Percentiles rank a stretch among this genome's conserved stretches.
Evolutionary conservation across 2,797 vertebrate species (phyloP).

Genomic region (Chelmon rostratus): DNA sequence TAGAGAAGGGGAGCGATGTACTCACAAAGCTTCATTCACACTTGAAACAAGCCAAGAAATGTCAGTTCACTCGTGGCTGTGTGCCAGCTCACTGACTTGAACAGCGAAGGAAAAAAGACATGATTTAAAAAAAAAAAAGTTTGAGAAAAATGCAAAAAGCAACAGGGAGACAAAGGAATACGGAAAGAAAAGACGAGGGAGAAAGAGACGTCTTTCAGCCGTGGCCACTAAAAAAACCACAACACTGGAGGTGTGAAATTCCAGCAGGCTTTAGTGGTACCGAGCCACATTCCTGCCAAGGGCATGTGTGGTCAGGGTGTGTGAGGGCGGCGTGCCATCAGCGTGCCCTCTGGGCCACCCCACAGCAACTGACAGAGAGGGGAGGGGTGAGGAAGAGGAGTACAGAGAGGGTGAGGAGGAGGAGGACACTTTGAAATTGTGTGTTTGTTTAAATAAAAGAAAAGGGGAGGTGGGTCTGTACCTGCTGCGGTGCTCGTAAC

Average conservation of each 20-base stretch:
- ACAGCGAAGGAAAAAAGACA: conserved; percentile 18
- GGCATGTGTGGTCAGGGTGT: conserved; percentile 75
- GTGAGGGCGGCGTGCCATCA: conserved; percentile 60
- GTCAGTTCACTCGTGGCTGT: conserved; percentile 51
- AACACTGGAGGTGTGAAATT: conserved; percentile 81
- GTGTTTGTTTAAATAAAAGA: background rate
- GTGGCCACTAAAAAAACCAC: conserved; percentile 48
- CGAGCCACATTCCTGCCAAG: conserved; percentile 77
- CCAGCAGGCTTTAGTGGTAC: conserved; percentile 72
- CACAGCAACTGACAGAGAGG: conserved; percentile 48
- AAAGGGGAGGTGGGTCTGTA: conserved; percentile 61
- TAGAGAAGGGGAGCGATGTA: conserved; percentile 36
- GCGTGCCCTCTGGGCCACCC: conserved; percentile 66
- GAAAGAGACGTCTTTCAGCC: conserved; percentile 60
- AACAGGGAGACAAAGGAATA: conserved; percentile 13
- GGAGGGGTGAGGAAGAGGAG: background rate
- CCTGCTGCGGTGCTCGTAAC: conserved; percentile 98
- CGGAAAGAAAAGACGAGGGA: conserved; percentile 6
- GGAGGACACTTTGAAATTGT: background rate
- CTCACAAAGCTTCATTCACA: conserved; percentile 73
- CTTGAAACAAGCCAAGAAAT: conserved; percentile 49
- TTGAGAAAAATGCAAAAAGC: conserved; percentile 12
- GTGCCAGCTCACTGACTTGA: conserved; percentile 51
- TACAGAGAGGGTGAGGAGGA: background rate
- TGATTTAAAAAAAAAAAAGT: background rate